These are phyloP conservation scores for Acanthornis magna DNA, from an alignment of 2,797 vertebrate species.

Conservation along the genomic window DNA sequence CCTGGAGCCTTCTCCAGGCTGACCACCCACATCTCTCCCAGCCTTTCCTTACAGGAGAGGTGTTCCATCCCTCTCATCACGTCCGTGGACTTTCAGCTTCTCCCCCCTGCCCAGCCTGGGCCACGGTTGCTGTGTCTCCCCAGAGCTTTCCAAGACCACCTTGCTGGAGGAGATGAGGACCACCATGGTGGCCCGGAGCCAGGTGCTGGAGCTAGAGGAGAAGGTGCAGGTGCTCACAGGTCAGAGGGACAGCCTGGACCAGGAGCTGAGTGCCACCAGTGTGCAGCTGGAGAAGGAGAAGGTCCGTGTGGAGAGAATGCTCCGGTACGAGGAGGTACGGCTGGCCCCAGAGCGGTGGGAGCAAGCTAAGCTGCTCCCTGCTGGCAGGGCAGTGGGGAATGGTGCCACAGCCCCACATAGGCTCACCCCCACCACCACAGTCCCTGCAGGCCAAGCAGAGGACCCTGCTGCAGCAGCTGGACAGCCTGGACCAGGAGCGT, in stretches of 20 bases:
- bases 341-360: fast-evolving
- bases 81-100: neutral
- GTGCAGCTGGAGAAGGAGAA: constrained; percentile 83
- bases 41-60: neutral
- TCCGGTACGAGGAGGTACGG: constrained; percentile 84
- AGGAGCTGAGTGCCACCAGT: constrained; percentile 73
- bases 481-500: constrained; percentile 80
- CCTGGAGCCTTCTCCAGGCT: neutral
- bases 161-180: constrained; percentile 74
- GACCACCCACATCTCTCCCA: neutral
- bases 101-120: neutral
- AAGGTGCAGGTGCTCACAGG: constrained; percentile 70
- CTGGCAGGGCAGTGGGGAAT: fast-evolving
- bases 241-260: constrained; percentile 52
- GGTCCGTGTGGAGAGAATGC: constrained; percentile 80
- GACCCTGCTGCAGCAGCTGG: constrained; percentile 79
- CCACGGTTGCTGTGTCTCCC: neutral
- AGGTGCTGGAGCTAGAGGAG: constrained; percentile 73
- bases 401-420: neutral
- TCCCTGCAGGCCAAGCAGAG: constrained; percentile 87
- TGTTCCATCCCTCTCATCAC: neutral
- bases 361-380: fast-evolving
- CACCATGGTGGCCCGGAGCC: constrained; percentile 57
- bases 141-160: constrained; percentile 74
- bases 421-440: constrained; percentile 48